Conservation (phyloP, 2,797 vertebrate species). For the Muscicapa striata region DNA sequence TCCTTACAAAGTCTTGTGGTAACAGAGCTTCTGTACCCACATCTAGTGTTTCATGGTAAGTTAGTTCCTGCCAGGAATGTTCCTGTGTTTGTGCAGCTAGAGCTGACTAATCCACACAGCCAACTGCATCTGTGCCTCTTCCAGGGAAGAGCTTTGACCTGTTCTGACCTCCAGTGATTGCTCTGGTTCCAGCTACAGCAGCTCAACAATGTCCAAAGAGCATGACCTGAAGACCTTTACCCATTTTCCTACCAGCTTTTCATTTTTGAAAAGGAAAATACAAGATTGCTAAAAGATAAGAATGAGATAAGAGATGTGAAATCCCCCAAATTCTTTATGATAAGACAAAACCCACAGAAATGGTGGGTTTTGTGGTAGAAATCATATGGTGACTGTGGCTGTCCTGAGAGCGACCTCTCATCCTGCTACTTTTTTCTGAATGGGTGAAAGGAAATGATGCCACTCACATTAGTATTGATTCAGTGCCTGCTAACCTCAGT, state of each 20-base stretch:
- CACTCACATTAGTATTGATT: neutral
- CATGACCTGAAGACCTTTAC: neutral
- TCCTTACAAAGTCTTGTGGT: neutral
- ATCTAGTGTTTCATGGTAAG: neutral
- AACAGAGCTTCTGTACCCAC: neutral
- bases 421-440: neutral
- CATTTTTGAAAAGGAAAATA: neutral
- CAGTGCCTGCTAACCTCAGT: neutral
- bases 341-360: neutral
- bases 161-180: neutral
- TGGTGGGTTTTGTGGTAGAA: neutral
- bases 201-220: neutral
- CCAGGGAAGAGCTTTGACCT: neutral
- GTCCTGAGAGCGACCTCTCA: neutral
- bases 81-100: neutral
- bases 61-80: neutral
- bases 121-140: neutral
- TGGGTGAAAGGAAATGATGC: neutral
- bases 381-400: neutral
- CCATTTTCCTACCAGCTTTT: neutral
- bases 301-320: neutral
- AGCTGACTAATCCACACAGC: neutral
- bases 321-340: neutral
- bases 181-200: neutral
- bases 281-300: neutral